Conservation (phyloP, 2,113 vertebrate species). For the Sceloporus undulatus region DNA sequence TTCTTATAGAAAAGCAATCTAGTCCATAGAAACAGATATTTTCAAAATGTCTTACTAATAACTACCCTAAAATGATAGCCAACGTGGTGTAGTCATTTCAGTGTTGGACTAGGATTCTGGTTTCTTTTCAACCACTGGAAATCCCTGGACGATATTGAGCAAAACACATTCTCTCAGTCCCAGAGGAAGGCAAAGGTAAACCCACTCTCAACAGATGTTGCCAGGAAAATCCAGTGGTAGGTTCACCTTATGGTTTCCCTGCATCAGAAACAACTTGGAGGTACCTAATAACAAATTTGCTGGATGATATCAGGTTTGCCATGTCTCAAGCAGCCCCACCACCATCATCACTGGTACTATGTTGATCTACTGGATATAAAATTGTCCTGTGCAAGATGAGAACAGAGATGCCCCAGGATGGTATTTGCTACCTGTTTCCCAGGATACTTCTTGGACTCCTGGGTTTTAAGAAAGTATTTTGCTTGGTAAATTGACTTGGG, state of each 20-base stretch:
- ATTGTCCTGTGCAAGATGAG: not conserved
- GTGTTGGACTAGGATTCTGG: too few species aligned
- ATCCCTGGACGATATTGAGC: too few species aligned
- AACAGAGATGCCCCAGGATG: not conserved
- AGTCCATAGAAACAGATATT: not conserved
- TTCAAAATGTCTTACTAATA: not conserved
- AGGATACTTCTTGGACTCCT: not conserved
- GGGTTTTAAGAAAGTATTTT: not conserved
- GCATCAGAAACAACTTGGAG: too few species aligned
- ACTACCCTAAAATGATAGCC: not conserved
- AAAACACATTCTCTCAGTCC: too few species aligned
- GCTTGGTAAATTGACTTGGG: not conserved
- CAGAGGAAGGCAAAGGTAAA: too few species aligned
- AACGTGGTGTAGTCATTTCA: too few species aligned
- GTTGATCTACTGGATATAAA: not conserved
- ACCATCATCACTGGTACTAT: not conserved
- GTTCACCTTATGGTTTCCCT: too few species aligned
- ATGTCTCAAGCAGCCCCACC: not conserved
- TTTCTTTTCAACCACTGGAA: too few species aligned
- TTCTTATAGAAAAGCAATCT: accelerated
- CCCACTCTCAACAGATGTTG: too few species aligned
- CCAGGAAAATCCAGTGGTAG: too few species aligned
- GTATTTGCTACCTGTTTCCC: not conserved
- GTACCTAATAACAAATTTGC: not conserved
- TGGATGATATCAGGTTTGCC: not conserved